Base-by-base conservation (phyloP, 2,797 vertebrate species). In the Sandelia bainsii region DNA sequence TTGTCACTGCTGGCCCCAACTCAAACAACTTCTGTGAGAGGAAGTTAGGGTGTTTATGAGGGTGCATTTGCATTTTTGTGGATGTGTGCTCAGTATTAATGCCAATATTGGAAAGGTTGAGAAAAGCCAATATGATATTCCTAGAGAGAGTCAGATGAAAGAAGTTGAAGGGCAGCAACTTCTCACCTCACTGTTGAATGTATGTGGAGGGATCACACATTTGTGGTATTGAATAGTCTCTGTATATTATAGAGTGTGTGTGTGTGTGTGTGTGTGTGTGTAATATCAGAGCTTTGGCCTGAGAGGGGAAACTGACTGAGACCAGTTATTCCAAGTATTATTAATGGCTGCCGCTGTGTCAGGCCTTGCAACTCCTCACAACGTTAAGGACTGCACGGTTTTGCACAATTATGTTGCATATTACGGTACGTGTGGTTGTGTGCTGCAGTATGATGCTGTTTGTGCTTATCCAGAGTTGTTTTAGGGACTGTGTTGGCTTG, bases 161-260 rank as follows among this genome's bases (percentile, higher is more conserved):
- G 56, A 59, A 39, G 48, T 42, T 61, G 34, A 63, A 60, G 45
- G 45, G 73, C 58, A 44, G 59, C 40, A 27, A 70, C 71, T 75
- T 82, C 71, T 84, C 75, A 87, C 75, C 75, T 71, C 34, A 54
- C 60, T 82, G 81, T 70, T 84, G 66, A 86, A 84, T 88, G 75
- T 82, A 63, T 67, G 79, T 56, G 67, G 68, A 72, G n/a, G 40
- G 57, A 79, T 72, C 59, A 48, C 39, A 52, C 69, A 61, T 64
- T 40, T 62, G 63, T 79, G 69, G 75, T 73, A 86, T 83, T 85
- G 63, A 90, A 87, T 83, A 61, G 53, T 66, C 57, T 77, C 70
- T 79, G 69, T 91, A 85, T 91, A 67, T 72, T 63, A 64, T 22
- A 17, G 58, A 68, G 45, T n/a, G 45, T 59, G 65, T 74, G 52